A percentile compares a stretch with the other conserved stretches of the same genome.
phyloP scores from a whole-genome alignment of 2,888 invertebrate species.

The Odontothrips loti region DNA sequence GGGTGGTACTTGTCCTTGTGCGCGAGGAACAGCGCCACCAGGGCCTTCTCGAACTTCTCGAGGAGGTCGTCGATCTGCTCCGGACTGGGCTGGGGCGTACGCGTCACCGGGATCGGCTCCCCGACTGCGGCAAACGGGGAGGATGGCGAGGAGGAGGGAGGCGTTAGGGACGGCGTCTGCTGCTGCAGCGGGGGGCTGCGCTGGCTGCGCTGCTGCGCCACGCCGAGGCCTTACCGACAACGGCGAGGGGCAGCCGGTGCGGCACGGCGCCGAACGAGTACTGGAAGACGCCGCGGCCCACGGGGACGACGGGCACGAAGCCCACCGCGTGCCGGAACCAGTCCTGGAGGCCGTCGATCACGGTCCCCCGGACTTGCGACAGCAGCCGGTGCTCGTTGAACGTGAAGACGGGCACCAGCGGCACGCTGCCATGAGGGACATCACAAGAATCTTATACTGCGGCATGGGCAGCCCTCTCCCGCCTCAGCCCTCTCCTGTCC shows the following conservation, averaged over 20 bases:
- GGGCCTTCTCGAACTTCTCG: conserved; percentile 62
- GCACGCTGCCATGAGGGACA: conserved; percentile 55
- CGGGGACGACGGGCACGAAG: conserved; percentile 68
- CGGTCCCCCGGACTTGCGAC: conserved; percentile 68
- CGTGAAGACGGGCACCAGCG: conserved; percentile 81
- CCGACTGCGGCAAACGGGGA: conserved; percentile 62
- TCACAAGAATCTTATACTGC: not conserved
- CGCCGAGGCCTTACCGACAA: conserved; percentile 66
- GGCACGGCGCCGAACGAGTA: conserved; percentile 72
- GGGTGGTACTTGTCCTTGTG: conserved; percentile 69
- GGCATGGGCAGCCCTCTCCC: not conserved
- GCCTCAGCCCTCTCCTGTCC: not conserved
- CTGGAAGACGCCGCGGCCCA: conserved; percentile 55
- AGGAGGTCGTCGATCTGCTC: conserved; percentile 76
- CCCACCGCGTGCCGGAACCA: conserved; percentile 62
- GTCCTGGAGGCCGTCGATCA: conserved; percentile 63
- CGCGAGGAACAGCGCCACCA: conserved; percentile 73
- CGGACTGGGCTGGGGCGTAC: conserved; percentile 63
- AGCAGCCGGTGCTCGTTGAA: conserved; percentile 88
- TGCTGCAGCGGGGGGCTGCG: too few relatives aligned
- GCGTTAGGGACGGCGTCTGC: too few relatives aligned
- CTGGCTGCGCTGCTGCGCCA: not conserved
- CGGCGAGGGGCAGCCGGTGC: conserved; percentile 69
- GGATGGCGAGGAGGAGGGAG: too few relatives aligned
- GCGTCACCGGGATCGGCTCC: conserved; percentile 70